phyloP scores from a whole-genome alignment of 2,888 invertebrate genomes.

The Plusia festucae region DNA sequence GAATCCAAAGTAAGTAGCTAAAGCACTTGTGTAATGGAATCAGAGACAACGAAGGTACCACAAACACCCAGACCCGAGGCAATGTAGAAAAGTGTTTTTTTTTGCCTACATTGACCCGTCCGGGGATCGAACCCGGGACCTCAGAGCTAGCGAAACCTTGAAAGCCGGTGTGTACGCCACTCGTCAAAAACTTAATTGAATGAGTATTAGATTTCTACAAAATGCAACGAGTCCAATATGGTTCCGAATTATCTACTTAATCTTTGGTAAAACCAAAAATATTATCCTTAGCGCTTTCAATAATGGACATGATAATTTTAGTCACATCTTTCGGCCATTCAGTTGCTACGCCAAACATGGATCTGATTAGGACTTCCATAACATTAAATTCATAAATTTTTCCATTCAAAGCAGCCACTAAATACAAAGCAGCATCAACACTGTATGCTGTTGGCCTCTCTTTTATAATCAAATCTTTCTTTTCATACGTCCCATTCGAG shows the following conservation, averaged over 20 bases:
- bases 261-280: constrained; percentile 53
- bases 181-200: too few relatives aligned
- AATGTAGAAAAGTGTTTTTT: too few relatives aligned
- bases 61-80: too few relatives aligned
- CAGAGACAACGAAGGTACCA: too few relatives aligned
- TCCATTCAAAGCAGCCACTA: constrained; percentile 76
- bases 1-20: too few relatives aligned
- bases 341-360: constrained; percentile 69
- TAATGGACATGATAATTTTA: constrained; percentile 72
- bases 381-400: constrained; percentile 81
- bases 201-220: background rate
- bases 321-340: constrained; percentile 68
- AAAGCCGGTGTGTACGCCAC: too few relatives aligned
- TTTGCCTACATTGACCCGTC: too few relatives aligned
- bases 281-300: constrained; percentile 67
- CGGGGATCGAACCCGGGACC: too few relatives aligned
- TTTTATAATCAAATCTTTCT: constrained; percentile 69
- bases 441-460: constrained; percentile 75
- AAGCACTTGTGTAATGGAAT: too few relatives aligned
- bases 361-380: constrained; percentile 74
- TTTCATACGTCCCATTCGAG: constrained; percentile 73
- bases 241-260: too few relatives aligned
- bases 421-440: constrained; percentile 75
- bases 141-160: too few relatives aligned
- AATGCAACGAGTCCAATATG: background rate